Evolutionary conservation across 1,140 invertebrate species (phyloP), one percentile per base, ranked within the genome.

Genomic region (Asobara japonica): DNA sequence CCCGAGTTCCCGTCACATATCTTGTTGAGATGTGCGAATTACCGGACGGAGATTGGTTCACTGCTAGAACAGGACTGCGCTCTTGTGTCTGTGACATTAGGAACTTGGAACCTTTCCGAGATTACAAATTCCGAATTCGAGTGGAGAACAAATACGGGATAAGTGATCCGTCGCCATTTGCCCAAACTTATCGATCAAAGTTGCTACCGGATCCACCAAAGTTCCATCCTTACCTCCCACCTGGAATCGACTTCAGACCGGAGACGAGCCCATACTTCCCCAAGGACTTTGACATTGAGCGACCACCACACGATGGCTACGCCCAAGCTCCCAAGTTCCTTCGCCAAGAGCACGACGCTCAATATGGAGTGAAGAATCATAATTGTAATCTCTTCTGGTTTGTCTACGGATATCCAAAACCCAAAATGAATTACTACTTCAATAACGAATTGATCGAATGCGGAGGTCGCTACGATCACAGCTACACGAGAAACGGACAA

Each of bases 111-210:
- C 95, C 96, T 0, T 94, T 94, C 87, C 89, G 93, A 66, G 96
- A 98, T 87, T 98, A 97, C 86, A 94, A 94, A 82, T 98, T 98
- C 88, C 89, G 97, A 51, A 91, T 98, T 27, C 90, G 96, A n/a
- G 97, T 98, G 1, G 96, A 98, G 81, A 98, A 98, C 83, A 96
- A 96, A 84, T 96, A 95, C 80, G 97, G 97, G n/a, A 91, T 98
- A n/a, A 97, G 96, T 83, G 97, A 98, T 82, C 96, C 97, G 0
- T 97, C 95, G 30, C 95, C 96, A 5, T 96, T 92, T 81, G 93
- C 93, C 0, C 90, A 93, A 65, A 97, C 95, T 0, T 94, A 94
- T 78, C 89, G 90, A 68, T 90, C 92, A 31, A 94, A 94, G 85
- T 84, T 97, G 2, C 91, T 96, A 78, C 93, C 94, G 3, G 93